Evolutionary conservation across 2,797 vertebrate species (phyloP).

Genomic region (Malurus leucopterus): DNA sequence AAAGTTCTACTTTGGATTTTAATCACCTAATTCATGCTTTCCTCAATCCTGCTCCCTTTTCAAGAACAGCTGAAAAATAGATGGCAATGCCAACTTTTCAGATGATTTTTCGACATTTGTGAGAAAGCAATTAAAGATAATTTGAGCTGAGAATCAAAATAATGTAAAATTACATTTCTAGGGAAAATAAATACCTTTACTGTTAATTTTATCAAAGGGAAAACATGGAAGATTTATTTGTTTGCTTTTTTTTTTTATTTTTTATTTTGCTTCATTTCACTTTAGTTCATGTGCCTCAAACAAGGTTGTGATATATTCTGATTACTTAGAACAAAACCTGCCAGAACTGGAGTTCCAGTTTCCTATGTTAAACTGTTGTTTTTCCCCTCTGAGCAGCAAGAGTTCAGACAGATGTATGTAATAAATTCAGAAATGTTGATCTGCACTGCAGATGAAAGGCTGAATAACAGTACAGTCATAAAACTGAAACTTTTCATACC

Average conservation of each 20-base stretch:
- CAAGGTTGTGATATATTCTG: background rate
- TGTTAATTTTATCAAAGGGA: background rate
- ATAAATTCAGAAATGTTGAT: constrained; percentile 66
- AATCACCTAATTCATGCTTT: background rate
- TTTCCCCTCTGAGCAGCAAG: constrained; percentile 52
- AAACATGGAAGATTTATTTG: background rate
- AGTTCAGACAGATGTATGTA: constrained; percentile 72
- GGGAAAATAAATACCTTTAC: background rate
- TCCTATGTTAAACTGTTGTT: constrained; percentile 30
- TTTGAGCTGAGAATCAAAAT: background rate
- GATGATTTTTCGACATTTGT: background rate
- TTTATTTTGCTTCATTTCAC: background rate
- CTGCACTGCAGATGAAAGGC: constrained; percentile 69
- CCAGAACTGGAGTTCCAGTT: background rate
- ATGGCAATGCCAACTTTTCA: background rate
- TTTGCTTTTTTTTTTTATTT: background rate
- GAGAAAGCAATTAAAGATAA: background rate
- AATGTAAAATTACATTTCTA: background rate
- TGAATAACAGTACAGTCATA: constrained; percentile 57
- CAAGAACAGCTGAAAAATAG: background rate
- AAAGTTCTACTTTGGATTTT: background rate
- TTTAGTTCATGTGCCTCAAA: background rate
- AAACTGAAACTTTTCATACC: constrained; percentile 67
- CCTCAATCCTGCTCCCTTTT: background rate
- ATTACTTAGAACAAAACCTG: background rate